phyloP scores from a whole-genome alignment of 2,113 vertebrate species.

The Ceratotherium simum region DNA sequence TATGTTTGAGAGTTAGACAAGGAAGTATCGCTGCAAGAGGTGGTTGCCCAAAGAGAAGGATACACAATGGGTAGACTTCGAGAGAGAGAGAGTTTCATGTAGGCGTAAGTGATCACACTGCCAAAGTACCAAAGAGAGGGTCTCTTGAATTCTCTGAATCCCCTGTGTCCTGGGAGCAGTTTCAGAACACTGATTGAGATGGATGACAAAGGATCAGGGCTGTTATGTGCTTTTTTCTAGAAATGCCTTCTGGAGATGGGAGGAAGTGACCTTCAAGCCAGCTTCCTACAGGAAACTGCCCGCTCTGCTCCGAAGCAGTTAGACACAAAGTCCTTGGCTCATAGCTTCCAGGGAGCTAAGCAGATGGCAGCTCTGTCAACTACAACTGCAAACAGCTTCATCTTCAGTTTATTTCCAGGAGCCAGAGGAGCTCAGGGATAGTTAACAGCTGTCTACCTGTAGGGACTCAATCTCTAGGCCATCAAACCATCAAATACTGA shows the following conservation, averaged over 20 bases:
- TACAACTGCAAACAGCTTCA: conserved; percentile 82
- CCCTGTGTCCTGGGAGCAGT: not conserved
- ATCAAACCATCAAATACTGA: conserved; percentile 44
- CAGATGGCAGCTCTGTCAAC: conserved; percentile 78
- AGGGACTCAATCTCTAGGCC: conserved; percentile 66
- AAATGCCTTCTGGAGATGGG: conserved; percentile 69
- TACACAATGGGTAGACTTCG: not conserved
- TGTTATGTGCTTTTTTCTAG: conserved; percentile 60
- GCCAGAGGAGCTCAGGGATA: conserved; percentile 55
- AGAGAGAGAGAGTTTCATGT: not conserved
- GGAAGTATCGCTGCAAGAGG: not conserved
- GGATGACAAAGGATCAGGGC: conserved; percentile 51
- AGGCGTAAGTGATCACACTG: not conserved
- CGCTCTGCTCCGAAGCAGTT: conserved; percentile 51
- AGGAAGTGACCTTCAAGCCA: conserved; percentile 77
- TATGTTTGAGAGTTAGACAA: not conserved
- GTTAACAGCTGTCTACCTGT: conserved; percentile 80
- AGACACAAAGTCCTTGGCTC: conserved; percentile 74
- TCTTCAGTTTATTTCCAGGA: conserved; percentile 76
- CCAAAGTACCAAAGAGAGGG: not conserved
- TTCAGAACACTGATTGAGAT: conserved; percentile 38
- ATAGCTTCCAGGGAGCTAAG: conserved; percentile 69
- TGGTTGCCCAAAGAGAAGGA: not conserved
- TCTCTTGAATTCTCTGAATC: not conserved
- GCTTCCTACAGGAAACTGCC: conserved; percentile 67